Percentiles rank a stretch among this genome's conserved stretches.
These are phyloP conservation scores for Eubasilissa splendida DNA, from an alignment of 2,888 invertebrate genomes.

Conservation along the genomic window DNA sequence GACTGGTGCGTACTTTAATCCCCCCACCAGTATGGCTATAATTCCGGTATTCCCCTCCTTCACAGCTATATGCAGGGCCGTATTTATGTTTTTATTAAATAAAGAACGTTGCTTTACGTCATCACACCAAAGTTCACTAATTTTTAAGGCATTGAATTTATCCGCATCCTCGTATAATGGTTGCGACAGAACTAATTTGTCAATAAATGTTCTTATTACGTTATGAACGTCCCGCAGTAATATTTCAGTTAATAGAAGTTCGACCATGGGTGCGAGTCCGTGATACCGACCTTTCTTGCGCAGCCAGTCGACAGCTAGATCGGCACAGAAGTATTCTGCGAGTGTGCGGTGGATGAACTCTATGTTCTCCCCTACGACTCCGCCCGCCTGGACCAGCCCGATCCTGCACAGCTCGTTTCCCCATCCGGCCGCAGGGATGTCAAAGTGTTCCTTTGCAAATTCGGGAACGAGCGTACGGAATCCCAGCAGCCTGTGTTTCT, in stretches of 20 bases:
- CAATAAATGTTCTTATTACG: conserved; percentile 2
- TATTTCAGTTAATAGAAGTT: background rate
- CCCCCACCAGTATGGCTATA: background rate
- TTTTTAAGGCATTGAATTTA: background rate
- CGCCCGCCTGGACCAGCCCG: background rate
- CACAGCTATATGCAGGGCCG: background rate
- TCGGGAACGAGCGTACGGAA: background rate
- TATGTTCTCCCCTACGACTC: background rate
- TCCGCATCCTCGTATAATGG: background rate
- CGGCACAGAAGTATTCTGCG: too few species aligned
- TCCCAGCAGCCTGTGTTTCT: background rate
- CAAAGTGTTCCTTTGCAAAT: background rate
- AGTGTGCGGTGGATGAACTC: conserved; percentile 5
- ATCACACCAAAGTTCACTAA: background rate
- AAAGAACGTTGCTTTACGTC: background rate
- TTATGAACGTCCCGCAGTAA: background rate
- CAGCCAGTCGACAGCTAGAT: too few species aligned
- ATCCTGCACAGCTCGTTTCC: conserved; percentile 1
- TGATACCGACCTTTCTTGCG: too few species aligned
- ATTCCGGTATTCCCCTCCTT: background rate
- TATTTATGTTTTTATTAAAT: background rate
- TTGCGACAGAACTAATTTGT: background rate
- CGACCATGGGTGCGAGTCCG: background rate
- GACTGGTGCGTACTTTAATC: background rate
- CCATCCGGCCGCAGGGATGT: background rate